These are phyloP conservation scores for Embiotoca jacksoni DNA, from an alignment of 2,113 vertebrate genomes.

Conservation along the genomic window DNA sequence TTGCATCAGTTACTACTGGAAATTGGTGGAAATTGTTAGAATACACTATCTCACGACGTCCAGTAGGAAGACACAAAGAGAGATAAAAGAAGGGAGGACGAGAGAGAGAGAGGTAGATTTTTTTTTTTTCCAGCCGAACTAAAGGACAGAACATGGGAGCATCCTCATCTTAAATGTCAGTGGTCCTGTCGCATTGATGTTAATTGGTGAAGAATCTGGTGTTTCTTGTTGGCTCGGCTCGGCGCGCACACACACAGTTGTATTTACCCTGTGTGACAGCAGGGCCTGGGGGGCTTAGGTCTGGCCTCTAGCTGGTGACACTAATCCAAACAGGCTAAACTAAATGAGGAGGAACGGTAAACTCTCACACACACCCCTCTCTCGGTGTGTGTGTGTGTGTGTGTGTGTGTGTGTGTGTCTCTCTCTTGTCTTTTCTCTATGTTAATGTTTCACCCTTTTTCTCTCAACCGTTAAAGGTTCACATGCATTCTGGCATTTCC, in stretches of 20 bases:
- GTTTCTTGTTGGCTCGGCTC: constrained; percentile 67
- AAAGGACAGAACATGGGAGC: constrained; percentile 49
- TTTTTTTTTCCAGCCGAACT: constrained; percentile 20
- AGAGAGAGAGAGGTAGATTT: neutral
- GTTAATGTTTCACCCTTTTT: constrained; percentile 54
- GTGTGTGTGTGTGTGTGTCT: neutral
- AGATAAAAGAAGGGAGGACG: neutral
- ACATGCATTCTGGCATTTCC: constrained; percentile 34
- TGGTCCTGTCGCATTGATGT: constrained; percentile 61
- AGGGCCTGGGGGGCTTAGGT: constrained; percentile 58
- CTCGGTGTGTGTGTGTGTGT: neutral
- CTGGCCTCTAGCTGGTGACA: constrained; percentile 75
- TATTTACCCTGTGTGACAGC: constrained; percentile 69
- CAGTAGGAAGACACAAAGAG: too few species aligned
- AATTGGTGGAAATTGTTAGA: too few species aligned
- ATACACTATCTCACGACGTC: too few species aligned
- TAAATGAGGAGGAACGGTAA: constrained; percentile 71
- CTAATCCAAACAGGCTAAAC: constrained; percentile 78
- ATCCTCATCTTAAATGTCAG: constrained; percentile 68
- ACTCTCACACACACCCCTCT: constrained; percentile 13
- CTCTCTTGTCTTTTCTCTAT: neutral
- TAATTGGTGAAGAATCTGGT: constrained; percentile 70
- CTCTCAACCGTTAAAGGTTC: constrained; percentile 19
- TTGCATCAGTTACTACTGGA: too few species aligned
- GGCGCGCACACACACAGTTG: constrained; percentile 34